Evolutionary conservation across 2,888 invertebrate genomes (phyloP).

Genomic region (Pegoplata infirma): DNA sequence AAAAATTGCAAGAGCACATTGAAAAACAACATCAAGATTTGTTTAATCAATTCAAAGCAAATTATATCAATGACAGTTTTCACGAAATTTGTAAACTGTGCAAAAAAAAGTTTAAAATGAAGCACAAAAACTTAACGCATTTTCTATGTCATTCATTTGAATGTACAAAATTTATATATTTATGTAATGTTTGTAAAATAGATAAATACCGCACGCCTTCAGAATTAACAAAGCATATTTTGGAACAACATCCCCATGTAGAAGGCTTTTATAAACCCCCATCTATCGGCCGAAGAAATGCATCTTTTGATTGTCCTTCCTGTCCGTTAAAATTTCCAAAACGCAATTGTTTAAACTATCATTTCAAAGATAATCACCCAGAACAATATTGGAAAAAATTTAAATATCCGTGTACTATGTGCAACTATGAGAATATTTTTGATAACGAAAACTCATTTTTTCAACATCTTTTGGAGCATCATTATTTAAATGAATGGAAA

Average conservation of each 20-base stretch:
- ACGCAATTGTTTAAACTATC: neutral
- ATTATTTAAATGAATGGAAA: conserved; percentile 36
- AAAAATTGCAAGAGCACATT: neutral
- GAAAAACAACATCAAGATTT: neutral
- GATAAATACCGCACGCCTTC: too few relatives aligned
- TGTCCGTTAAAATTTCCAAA: neutral
- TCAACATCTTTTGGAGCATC: conserved; percentile 28
- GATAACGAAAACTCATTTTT: neutral
- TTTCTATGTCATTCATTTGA: neutral
- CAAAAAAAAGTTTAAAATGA: neutral
- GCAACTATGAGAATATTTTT: neutral
- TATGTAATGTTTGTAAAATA: too few relatives aligned
- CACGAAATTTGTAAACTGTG: neutral
- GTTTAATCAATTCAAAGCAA: neutral
- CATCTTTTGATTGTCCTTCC: conserved; percentile 7
- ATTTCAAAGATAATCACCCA: conserved; percentile 26
- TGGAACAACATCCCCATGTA: too few relatives aligned
- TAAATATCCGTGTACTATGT: conserved; percentile 1
- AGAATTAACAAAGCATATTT: neutral
- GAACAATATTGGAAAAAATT: conserved; percentile 4
- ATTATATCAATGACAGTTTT: neutral
- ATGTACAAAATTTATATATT: too few relatives aligned
- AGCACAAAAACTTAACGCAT: neutral
- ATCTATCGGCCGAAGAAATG: neutral
- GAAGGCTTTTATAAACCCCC: too few relatives aligned